Evolutionary conservation across 2,113 vertebrate genomes (phyloP), one percentile per base, ranked within the genome.

Genomic region (Pseudopipra pipra): DNA sequence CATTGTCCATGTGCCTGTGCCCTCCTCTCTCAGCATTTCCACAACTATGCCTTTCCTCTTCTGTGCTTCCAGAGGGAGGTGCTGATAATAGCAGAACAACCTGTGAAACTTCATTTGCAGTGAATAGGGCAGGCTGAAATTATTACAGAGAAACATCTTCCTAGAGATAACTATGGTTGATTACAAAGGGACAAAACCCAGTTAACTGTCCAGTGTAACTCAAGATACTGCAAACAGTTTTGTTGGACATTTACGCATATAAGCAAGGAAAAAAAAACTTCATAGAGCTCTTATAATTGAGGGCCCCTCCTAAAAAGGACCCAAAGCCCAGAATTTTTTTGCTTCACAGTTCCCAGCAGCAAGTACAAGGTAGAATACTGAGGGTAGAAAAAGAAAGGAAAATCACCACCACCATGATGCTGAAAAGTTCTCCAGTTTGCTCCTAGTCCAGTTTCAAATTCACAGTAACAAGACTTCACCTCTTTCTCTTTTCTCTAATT

Each of bases 1-100:
- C 2, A 1, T 1, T n/a, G 31, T 37, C 14, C 8, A 2, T 0
- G 7, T 0, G 4, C 24, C 37, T 85, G 75, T 49, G 31, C 62
- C 44, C 20, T 84, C 41, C 25, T 72, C 23, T 14, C 43, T 67
- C 58, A 55, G n/a, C 35, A 37, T 41, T 56, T 77, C 35, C n/a
- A 89, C 15, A 73, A 11, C 0, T 2, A 37, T 22, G 19, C 14
- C 28, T 80, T 61, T 20, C 30, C 30, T 35, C 7, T 68, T 56
- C 52, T 41, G 14, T 17, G 41, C 43, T 87, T 61, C 54, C 23
- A 62, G 43, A 75, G 30, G 5, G 27, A 65, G 37, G 27, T n/a
- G 67, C 9, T 47, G 16, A 5, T 11, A 72, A 67, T 0, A 76
- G 21, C n/a, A 76, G 22, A 76, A 59, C 5, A 35, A 65, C 8